Percentiles rank a stretch among this genome's conserved stretches.
Evolutionary conservation across 2,888 invertebrate genomes (phyloP).

Genomic region (Salticus scenicus): DNA sequence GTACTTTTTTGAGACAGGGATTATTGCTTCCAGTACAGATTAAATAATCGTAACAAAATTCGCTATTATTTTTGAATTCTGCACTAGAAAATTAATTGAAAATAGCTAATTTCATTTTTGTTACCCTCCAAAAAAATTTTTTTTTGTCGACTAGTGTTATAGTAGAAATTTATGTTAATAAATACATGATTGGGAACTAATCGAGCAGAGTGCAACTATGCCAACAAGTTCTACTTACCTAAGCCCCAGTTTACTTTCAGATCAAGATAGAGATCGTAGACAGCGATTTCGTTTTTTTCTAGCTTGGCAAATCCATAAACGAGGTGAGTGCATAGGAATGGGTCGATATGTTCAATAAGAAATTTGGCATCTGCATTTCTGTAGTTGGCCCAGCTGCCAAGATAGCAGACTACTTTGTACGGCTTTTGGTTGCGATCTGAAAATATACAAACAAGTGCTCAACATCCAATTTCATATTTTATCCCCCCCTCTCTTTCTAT

Average conservation of each 20-base stretch:
- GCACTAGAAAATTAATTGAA: too few species aligned
- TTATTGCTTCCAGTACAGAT: too few species aligned
- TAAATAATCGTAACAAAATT: too few species aligned
- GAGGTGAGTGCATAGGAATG: constrained; percentile 47
- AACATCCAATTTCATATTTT: too few species aligned
- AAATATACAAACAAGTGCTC: neutral
- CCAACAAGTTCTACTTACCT: constrained; percentile 11
- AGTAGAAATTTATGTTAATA: too few species aligned
- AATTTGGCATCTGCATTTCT: constrained; percentile 75
- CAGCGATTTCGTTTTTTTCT: constrained; percentile 30
- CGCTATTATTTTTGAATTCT: too few species aligned
- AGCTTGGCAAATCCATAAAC: constrained; percentile 55
- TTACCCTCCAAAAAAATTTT: neutral
- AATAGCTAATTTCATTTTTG: too few species aligned
- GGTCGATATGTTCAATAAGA: constrained; percentile 55
- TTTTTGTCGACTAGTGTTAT: neutral
- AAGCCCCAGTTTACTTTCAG: constrained; percentile 52
- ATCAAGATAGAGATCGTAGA: constrained; percentile 46
- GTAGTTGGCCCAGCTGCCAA: constrained; percentile 87
- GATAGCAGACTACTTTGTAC: constrained; percentile 83
- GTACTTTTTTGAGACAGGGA: too few species aligned
- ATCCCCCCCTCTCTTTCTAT: too few species aligned
- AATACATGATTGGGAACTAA: too few species aligned
- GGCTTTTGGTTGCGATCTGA: constrained; percentile 51
- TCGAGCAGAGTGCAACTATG: neutral